Evolutionary conservation across 2,888 invertebrate genomes (phyloP).

Genomic region (Leucozona laternaria): DNA sequence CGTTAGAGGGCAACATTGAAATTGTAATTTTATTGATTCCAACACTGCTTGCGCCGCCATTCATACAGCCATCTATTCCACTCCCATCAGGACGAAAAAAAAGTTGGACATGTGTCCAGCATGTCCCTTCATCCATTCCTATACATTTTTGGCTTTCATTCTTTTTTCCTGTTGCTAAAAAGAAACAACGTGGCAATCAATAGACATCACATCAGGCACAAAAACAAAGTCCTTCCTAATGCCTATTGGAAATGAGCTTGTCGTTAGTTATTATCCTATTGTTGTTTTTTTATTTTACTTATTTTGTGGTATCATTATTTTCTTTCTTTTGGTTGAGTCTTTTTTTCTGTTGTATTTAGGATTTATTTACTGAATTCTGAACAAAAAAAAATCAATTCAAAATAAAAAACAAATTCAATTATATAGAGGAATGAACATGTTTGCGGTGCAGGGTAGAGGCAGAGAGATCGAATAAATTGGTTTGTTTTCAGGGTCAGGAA

Average conservation of each 20-base stretch:
- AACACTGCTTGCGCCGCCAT: not conserved
- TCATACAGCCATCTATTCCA: not conserved
- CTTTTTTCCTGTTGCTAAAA: not conserved
- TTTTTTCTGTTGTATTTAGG: not conserved
- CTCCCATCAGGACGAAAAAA: not conserved
- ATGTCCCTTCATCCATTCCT: too few species aligned
- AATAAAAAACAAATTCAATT: not conserved
- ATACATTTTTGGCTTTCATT: too few species aligned
- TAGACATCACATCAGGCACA: not conserved
- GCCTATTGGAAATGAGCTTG: constrained; percentile 13
- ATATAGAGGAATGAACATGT: not conserved
- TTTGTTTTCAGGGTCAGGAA: not conserved
- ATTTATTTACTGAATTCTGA: not conserved
- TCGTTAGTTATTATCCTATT: constrained; percentile 16
- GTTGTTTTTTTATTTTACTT: not conserved
- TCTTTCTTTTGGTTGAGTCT: not conserved
- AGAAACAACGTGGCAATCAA: constrained; percentile 16
- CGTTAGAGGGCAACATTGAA: constrained; percentile 62
- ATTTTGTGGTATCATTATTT: not conserved
- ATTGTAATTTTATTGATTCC: constrained; percentile 74
- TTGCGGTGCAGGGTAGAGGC: not conserved
- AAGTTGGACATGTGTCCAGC: not conserved
- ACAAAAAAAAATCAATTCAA: too few species aligned
- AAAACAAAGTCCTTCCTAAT: not conserved
- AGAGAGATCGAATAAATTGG: not conserved